Conservation (phyloP, 2,888 invertebrate species). For the Periphyllus acericola region DNA sequence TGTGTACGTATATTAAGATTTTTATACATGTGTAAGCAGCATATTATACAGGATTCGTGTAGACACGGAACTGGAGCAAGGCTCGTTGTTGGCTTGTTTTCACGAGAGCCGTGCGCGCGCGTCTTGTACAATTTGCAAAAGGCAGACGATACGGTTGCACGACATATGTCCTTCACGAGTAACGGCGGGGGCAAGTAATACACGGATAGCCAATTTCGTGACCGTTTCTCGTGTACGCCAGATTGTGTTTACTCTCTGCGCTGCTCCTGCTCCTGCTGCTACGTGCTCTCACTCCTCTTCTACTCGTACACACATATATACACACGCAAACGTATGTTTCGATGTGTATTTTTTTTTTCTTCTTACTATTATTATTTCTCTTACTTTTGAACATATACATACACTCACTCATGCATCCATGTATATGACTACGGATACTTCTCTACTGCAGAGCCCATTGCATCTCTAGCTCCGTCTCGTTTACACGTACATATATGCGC, state of each 20-base stretch:
- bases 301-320: background rate
- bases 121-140: slow-evolving; percentile 46
- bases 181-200: slow-evolving; percentile 56
- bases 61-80: slow-evolving; percentile 59
- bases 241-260: background rate
- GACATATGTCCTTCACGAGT: slow-evolving; percentile 55
- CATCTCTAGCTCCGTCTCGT: background rate
- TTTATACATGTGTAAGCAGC: too few species aligned
- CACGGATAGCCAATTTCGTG: slow-evolving; percentile 59
- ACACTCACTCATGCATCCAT: background rate
- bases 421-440: background rate
- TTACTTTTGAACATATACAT: background rate
- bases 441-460: background rate
- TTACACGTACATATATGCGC: background rate
- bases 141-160: slow-evolving; percentile 59
- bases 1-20: too few species aligned
- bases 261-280: background rate
- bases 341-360: background rate
- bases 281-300: background rate
- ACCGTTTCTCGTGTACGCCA: slow-evolving; percentile 57
- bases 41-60: slow-evolving; percentile 34
- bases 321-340: background rate
- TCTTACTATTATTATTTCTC: background rate
- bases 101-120: slow-evolving; percentile 30
- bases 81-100: slow-evolving; percentile 50